These are phyloP conservation scores for Scaptomyza tumidula DNA, from an alignment of 2,888 invertebrate genomes.

Conservation along the genomic window DNA sequence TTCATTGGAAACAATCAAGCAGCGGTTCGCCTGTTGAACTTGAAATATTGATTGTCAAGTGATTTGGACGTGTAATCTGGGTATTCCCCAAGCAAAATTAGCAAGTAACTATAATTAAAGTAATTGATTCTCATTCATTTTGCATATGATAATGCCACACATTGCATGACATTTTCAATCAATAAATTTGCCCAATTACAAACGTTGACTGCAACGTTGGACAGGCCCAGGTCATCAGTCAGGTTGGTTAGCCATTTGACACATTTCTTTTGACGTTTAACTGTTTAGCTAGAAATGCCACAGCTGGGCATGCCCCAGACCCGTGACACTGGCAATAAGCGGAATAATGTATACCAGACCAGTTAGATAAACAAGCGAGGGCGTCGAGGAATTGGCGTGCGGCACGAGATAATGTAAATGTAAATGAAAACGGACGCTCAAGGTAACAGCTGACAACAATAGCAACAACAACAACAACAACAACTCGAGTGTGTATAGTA, in stretches of 20 bases:
- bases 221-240: neutral
- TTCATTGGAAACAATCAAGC: constrained; percentile 3
- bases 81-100: too few relatives aligned
- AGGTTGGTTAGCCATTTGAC: neutral
- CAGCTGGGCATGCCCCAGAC: constrained; percentile 6
- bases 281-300: constrained; percentile 12
- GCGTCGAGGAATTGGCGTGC: constrained; percentile 11
- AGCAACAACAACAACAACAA: neutral
- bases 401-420: constrained; percentile 54
- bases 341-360: neutral
- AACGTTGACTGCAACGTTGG: too few relatives aligned
- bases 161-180: constrained; percentile 10
- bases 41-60: constrained; percentile 16
- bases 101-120: constrained; percentile 3
- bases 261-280: neutral
- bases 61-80: constrained; percentile 6
- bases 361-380: too few relatives aligned
- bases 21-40: constrained; percentile 21
- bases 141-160: constrained; percentile 10
- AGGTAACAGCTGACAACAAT: constrained; percentile 53
- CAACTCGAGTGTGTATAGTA: neutral
- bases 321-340: neutral
- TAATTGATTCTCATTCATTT: constrained; percentile 16
- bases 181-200: constrained; percentile 1
- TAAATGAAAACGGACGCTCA: constrained; percentile 66